A percentile compares a stretch with the other conserved stretches of the same genome.
These are phyloP conservation scores for Ophioderma brevispina DNA, from an alignment of 35 echinoderm and acorn worm genomes.

Conservation along the genomic window DNA sequence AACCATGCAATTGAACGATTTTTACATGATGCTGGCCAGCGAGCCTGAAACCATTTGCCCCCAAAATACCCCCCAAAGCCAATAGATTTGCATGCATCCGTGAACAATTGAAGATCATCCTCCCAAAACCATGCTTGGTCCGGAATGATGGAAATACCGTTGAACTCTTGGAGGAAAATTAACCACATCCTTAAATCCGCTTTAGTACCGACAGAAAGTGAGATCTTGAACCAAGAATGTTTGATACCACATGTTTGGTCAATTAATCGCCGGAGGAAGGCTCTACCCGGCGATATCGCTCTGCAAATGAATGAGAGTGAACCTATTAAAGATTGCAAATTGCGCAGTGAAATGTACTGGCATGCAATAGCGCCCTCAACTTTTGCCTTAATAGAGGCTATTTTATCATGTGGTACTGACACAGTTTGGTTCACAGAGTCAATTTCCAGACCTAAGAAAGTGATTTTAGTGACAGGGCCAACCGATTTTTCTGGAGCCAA, in stretches of 20 bases:
- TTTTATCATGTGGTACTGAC: conserved; percentile 21
- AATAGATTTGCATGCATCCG: conserved; percentile 6
- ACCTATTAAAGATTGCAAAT: conserved; percentile 50
- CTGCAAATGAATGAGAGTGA: conserved; percentile 47
- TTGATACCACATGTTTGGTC: too few relatives aligned
- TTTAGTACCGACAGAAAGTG: too few relatives aligned
- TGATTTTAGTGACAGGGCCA: neutral
- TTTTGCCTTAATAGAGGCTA: neutral
- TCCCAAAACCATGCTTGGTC: too few relatives aligned
- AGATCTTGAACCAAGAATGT: too few relatives aligned
- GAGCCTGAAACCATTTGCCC: conserved; percentile 20
- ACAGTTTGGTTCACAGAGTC: neutral
- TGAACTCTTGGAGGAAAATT: too few relatives aligned
- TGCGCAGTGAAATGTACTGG: conserved; percentile 20
- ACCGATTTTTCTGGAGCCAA: conserved; percentile 27
- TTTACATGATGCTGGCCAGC: conserved; percentile 7
- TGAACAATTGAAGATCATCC: too few relatives aligned
- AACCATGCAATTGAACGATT: conserved; percentile 20
- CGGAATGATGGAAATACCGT: too few relatives aligned
- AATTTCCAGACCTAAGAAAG: conserved; percentile 34
- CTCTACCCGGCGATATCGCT: conserved; percentile 36
- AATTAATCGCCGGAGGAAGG: conserved; percentile 46
- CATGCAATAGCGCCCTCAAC: neutral
- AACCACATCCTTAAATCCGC: too few relatives aligned
- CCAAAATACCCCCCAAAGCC: conserved; percentile 29